A percentile compares a stretch with the other conserved stretches of the same genome.
phyloP scores from a whole-genome alignment of 2,113 vertebrate species.

The Limanda limanda region DNA sequence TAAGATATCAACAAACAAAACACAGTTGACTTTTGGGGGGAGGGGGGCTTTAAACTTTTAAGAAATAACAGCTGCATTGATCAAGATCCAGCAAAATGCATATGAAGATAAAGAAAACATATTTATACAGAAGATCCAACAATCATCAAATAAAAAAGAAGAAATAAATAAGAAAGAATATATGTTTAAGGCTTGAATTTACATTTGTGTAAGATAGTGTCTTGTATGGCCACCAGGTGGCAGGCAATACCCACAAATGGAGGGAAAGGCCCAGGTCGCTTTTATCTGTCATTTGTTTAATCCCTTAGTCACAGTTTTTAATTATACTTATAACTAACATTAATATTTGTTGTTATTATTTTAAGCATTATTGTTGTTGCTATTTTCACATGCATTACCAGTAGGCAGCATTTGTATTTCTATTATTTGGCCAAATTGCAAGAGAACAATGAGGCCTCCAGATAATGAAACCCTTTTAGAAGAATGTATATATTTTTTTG shows the following conservation, averaged over 20 bases:
- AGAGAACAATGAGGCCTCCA: neutral
- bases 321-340: neutral
- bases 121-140: neutral
- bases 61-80: neutral
- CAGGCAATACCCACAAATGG: conserved; percentile 60
- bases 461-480: neutral
- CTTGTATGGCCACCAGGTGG: conserved; percentile 59
- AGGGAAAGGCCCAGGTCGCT: neutral
- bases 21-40: neutral
- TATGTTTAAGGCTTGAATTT: no score
- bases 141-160: neutral
- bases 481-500: neutral
- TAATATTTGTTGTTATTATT: neutral
- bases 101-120: neutral
- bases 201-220: neutral
- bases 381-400: neutral
- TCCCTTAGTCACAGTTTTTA: neutral
- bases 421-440: neutral
- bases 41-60: neutral
- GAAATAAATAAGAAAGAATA: neutral
- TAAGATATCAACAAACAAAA: neutral
- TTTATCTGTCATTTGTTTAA: neutral
- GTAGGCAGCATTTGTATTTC: neutral
- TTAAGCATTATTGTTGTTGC: neutral
- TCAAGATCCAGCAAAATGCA: neutral